Evolutionary conservation across 2,888 invertebrate species (phyloP).

Genomic region (Syritta pipiens): DNA sequence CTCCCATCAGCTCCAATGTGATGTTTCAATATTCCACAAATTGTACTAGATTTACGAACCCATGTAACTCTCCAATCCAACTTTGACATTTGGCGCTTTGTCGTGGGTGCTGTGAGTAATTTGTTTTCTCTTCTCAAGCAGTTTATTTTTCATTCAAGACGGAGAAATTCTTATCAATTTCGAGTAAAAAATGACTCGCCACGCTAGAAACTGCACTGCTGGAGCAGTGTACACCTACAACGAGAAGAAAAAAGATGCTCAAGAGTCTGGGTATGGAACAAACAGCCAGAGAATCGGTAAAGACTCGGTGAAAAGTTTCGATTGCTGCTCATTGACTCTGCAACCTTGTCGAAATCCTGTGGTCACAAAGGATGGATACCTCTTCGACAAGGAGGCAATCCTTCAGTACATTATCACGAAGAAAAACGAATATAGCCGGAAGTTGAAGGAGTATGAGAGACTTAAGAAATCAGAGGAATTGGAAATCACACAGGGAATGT

Average conservation of each 20-base stretch:
- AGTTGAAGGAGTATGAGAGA: constrained; percentile 94
- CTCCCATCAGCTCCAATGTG: too few species aligned
- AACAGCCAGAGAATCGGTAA: constrained; percentile 91
- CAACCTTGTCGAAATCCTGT: constrained; percentile 98
- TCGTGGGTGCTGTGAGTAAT: too few species aligned
- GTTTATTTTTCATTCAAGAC: not conserved
- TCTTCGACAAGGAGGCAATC: constrained; percentile 98
- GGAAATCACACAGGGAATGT: constrained; percentile 83
- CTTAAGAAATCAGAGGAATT: constrained; percentile 88
- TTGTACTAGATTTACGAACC: too few species aligned
- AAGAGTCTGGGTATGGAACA: constrained; percentile 95
- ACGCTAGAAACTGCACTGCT: constrained; percentile 98
- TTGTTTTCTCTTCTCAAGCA: not conserved
- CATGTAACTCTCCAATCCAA: too few species aligned
- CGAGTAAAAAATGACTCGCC: constrained; percentile 88
- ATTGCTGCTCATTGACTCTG: constrained; percentile 97
- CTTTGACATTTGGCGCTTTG: too few species aligned
- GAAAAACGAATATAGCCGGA: constrained; percentile 93
- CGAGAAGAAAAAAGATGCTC: constrained; percentile 97
- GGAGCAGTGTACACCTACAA: constrained; percentile 99
- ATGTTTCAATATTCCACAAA: too few species aligned
- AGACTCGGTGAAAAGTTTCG: constrained; percentile 89
- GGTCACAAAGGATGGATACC: constrained; percentile 92
- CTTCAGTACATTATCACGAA: constrained; percentile 96
- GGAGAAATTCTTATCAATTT: too few species aligned